Base-by-base conservation (phyloP, 2,888 invertebrate genomes). In the Anticlea derivata region DNA sequence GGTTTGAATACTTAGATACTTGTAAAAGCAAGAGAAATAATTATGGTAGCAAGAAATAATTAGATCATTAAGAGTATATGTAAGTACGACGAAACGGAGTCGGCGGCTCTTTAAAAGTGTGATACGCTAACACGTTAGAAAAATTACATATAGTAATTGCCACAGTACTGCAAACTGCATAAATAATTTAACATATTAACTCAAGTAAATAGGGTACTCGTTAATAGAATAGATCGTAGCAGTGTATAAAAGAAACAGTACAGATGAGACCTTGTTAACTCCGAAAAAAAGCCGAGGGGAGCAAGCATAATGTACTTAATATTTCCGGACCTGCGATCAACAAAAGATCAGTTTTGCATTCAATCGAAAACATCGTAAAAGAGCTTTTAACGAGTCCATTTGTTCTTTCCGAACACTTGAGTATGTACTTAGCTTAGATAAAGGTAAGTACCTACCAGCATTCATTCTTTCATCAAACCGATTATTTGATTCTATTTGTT, bases 291-390 rank as follows among this genome's bases (percentile, higher is more conserved):
- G 31, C 27, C 27, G 38, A 46, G 29, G 27, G 38, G 43, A 47
- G 38, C 48, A 40, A 41, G 46, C 30, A 24, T 46, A 35, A 40
- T 35, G 55, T 43, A n/a, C n/a, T n/a, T n/a, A 72, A 77, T 80
- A 80, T 82, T 83, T 82, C 85, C 83, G 81, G 75, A 70, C 71
- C 72, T 74, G 66, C 64, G 63, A 69, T 73, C 76, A 68, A 79
- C 80, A 80, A 84, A 80, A 75, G 77, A 75, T 75, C 76, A 75
- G 78, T 75, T 80, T 77, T 79, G 53, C 75, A 82, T 79, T 79
- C 74, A 84, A 81, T 81, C 75, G 78, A 76, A 79, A 77, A 80
- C 73, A 77, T 80, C 74, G 77, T 75, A 77, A 80, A 80, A 73
- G 75, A 72, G 70, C 75, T 77, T 76, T 77, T 72, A 73, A 74